Percentiles rank a stretch among this genome's conserved stretches.
These are phyloP conservation scores for Drosophila tropicalis DNA, from an alignment of 1,140 invertebrate genomes.

Conservation along the genomic window DNA sequence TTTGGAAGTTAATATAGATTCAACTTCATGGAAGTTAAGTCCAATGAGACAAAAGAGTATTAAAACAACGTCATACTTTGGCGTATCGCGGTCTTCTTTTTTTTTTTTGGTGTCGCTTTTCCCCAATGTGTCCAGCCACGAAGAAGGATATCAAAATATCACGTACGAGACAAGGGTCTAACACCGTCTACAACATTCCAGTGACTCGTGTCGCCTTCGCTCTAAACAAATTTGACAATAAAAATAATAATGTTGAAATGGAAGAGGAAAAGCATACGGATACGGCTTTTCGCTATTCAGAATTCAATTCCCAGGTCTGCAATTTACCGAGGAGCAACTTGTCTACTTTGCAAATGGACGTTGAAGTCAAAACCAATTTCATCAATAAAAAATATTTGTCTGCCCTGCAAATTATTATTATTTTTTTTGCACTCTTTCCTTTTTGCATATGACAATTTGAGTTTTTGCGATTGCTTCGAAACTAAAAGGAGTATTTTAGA, in stretches of 20 bases:
- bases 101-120: slow-evolving; percentile 36
- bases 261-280: slow-evolving; percentile 17
- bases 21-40: too few relatives aligned
- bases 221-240: slow-evolving; percentile 75
- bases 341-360: slow-evolving; percentile 78
- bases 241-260: slow-evolving; percentile 59
- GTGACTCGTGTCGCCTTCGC: slow-evolving; percentile 29
- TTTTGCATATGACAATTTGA: slow-evolving; percentile 57
- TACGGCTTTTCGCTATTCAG: slow-evolving; percentile 13
- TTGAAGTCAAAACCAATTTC: slow-evolving; percentile 68
- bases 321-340: slow-evolving; percentile 64
- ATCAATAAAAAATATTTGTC: slow-evolving; percentile 79
- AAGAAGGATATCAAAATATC: slow-evolving; percentile 60
- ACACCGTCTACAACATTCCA: slow-evolving; percentile 7
- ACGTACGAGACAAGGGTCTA: slow-evolving; percentile 76
- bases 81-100: not conserved
- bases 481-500: slow-evolving; percentile 31
- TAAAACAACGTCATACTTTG: not conserved
- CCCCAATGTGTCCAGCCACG: slow-evolving; percentile 67
- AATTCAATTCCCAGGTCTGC: slow-evolving; percentile 63
- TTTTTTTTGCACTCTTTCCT: slow-evolving; percentile 3
- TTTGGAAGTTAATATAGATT: too few relatives aligned
- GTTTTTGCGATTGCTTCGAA: slow-evolving; percentile 25
- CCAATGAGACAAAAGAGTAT: too few relatives aligned
- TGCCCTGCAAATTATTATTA: slow-evolving; percentile 29